Conservation (phyloP, 2,113 vertebrate species). For the Zosterops japonicus region DNA sequence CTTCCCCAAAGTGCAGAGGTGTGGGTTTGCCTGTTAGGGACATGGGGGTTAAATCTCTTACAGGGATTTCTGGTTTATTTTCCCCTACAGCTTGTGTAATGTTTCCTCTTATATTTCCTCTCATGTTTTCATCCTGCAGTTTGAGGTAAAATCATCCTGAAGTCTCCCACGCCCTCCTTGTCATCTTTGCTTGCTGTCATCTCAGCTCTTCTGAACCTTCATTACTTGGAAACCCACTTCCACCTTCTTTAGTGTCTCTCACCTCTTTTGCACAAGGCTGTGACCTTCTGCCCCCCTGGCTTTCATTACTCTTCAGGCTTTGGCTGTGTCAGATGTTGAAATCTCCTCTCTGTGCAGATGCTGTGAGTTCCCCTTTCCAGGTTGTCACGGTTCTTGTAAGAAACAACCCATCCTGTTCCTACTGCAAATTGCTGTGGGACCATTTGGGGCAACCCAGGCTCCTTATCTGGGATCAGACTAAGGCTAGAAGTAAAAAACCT, state of each 20-base stretch:
- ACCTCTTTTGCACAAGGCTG: not conserved
- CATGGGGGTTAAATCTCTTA: not conserved
- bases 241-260: not conserved
- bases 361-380: constrained; percentile 40
- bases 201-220: not conserved
- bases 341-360: constrained; percentile 2
- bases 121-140: not conserved
- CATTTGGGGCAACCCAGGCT: not conserved
- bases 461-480: not conserved
- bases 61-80: not conserved
- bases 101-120: not conserved
- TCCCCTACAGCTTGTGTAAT: not conserved
- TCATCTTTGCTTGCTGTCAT: not conserved
- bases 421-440: not conserved
- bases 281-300: constrained; percentile 6
- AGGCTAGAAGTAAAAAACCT: not conserved
- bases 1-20: not conserved
- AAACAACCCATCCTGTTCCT: not conserved
- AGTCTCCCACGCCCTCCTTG: not conserved
- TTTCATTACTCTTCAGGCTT: not conserved
- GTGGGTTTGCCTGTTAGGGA: not conserved
- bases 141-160: constrained; percentile 17
- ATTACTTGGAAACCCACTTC: constrained; percentile 1
- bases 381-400: constrained; percentile 36
- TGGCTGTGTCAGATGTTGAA: constrained; percentile 38